These are phyloP conservation scores for Ochotona curzoniae DNA, from an alignment of 2,113 vertebrate species.

Conservation along the genomic window DNA sequence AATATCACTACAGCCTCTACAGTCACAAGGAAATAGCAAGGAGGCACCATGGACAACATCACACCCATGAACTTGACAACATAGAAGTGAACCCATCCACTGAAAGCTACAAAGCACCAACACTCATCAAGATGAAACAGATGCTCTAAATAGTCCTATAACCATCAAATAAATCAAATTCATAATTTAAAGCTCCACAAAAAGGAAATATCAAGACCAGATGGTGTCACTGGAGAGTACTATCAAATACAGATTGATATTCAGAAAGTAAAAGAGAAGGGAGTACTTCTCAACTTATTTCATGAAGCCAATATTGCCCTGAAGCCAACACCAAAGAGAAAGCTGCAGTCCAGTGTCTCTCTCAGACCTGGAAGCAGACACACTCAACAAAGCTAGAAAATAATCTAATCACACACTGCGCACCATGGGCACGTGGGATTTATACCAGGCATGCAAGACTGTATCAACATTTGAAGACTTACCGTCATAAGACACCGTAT, in stretches of 20 bases:
- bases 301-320: too few species aligned
- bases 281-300: too few species aligned
- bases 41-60: not conserved
- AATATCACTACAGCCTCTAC: not conserved
- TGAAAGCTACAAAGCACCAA: not conserved
- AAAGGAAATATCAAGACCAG: not conserved
- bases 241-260: not conserved
- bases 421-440: not conserved
- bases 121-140: not conserved
- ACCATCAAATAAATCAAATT: too few species aligned
- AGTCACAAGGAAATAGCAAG: not conserved
- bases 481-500: not conserved
- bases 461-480: constrained; percentile 27
- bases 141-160: not conserved
- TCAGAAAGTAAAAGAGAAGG: not conserved
- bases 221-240: not conserved
- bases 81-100: not conserved
- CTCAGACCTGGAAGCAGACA: not conserved
- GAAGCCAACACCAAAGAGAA: not conserved
- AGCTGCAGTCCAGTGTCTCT: not conserved
- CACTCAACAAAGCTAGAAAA: not conserved
- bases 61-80: not conserved
- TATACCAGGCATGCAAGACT: not conserved
- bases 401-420: not conserved
- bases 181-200: not conserved